Evolutionary conservation across 2,888 invertebrate genomes (phyloP), one percentile per base, ranked within the genome.

Genomic region (Mongoloraphidia duomilia): DNA sequence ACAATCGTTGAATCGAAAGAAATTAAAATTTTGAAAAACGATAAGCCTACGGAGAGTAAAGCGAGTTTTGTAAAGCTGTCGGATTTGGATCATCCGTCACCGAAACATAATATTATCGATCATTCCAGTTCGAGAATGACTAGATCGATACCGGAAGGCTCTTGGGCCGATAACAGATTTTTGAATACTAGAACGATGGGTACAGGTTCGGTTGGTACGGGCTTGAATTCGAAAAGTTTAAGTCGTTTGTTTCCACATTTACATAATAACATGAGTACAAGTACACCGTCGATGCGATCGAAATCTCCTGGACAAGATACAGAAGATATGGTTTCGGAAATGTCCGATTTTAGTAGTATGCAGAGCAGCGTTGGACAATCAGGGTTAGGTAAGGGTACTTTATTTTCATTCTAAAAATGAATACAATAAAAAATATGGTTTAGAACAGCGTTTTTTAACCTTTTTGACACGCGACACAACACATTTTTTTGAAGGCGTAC

Each of bases 51-150:
- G 4, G 48, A 13, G 48, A n/a, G n/a, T 53, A 65, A 71, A 26
- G 69, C 69, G 26, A 68, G 70, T 48, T 84, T 84, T 61, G 88
- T 89, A 0, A 80, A 80, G 59, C 68, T 89, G 8, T 88, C 88
- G 1, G 88, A 89, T 62, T 72, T 89, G 63, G 86, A 88, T 61
- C 83, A 82, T 58, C 74, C 76, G 6, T 70, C 74, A 8, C 66
- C 68, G 37, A 75, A 74, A 48, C 66, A 72, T 43, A 75, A 74
- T 33, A 57, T 73, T 38, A 61, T 60, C 52, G 59, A 65, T 41
- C 65, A 54, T 53, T 61, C 55, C 54, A 65, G 54, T 54, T 63
- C 56, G 60, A 69, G 80, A 39, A 80, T 82, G 79, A 79, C 79
- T 43, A 72, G 75, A 52, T 82, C 80, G 40, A 82, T 82, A 55